Evolutionary conservation across 2,888 invertebrate species (phyloP).

Genomic region (Oscheius onirici): DNA sequence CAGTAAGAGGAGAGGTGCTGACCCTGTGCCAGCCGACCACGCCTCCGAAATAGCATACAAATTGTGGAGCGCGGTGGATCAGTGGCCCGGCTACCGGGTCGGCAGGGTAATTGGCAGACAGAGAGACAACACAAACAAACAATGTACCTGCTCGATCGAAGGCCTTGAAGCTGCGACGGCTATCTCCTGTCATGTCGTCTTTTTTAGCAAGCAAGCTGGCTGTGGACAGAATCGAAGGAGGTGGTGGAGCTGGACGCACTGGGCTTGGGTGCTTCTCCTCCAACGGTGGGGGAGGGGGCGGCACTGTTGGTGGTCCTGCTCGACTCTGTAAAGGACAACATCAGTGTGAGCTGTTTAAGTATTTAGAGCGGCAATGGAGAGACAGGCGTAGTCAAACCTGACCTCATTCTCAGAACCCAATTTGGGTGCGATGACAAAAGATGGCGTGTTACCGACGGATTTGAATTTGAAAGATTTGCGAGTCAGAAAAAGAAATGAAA

Average conservation of each 20-base stretch:
- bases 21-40: slow-evolving; percentile 13
- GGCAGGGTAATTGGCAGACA: slow-evolving; percentile 9
- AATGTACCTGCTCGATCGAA: slow-evolving; percentile 24
- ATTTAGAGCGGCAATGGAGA: neutral
- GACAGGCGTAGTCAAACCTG: neutral
- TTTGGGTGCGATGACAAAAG: too few species aligned
- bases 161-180: neutral
- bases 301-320: slow-evolving; percentile 12
- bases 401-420: too few species aligned
- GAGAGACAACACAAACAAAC: slow-evolving; percentile 9
- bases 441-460: too few species aligned
- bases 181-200: slow-evolving; percentile 12
- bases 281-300: slow-evolving; percentile 35
- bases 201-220: slow-evolving; percentile 10
- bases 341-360: neutral
- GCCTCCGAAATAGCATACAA: slow-evolving; percentile 15
- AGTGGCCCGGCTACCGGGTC: slow-evolving; percentile 2
- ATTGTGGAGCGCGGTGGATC: slow-evolving; percentile 24
- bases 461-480: too few species aligned
- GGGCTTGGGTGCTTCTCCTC: slow-evolving; percentile 34
- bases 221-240: slow-evolving; percentile 21
- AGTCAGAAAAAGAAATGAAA: too few species aligned
- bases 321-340: neutral
- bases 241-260: slow-evolving; percentile 33
- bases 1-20: slow-evolving; percentile 21